Percentiles rank a stretch among this genome's conserved stretches.
Conservation (phyloP, 2,797 vertebrate genomes). For the Siniperca obscura region DNA sequence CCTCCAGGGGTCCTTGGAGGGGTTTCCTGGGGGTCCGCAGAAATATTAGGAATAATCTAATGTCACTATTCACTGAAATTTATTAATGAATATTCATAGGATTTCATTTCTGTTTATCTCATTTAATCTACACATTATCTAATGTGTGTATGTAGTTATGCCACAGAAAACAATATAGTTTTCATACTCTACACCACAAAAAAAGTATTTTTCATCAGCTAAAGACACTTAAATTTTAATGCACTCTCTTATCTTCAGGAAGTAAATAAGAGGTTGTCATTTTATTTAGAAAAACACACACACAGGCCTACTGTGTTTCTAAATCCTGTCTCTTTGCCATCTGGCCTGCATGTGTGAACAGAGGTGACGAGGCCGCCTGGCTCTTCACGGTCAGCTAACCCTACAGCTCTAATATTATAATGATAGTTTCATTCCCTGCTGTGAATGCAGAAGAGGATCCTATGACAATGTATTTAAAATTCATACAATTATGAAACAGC, state of each 20-base stretch:
- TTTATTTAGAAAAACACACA: slow-evolving; percentile 45
- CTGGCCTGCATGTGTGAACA: slow-evolving; percentile 74
- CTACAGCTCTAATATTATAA: slow-evolving; percentile 73
- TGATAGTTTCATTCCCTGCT: slow-evolving; percentile 70
- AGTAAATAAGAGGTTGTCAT: slow-evolving; percentile 25
- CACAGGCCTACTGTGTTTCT: slow-evolving; percentile 46
- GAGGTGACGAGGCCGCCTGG: slow-evolving; percentile 61
- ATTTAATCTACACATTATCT: neutral
- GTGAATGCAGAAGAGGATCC: slow-evolving; percentile 76
- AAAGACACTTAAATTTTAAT: neutral
- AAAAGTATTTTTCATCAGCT: neutral
- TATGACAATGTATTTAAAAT: slow-evolving; percentile 84
- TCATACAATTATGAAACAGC: slow-evolving; percentile 91
- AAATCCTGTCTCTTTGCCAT: slow-evolving; percentile 57
- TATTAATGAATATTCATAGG: slow-evolving; percentile 63
- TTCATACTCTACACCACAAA: neutral
- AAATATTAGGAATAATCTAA: slow-evolving; percentile 57
- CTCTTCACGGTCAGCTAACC: slow-evolving; percentile 72
- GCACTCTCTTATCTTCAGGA: neutral
- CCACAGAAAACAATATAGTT: neutral
- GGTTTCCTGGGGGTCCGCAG: slow-evolving; percentile 16
- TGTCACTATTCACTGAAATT: slow-evolving; percentile 17
- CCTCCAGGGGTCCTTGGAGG: slow-evolving; percentile 46
- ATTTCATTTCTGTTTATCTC: slow-evolving; percentile 17
- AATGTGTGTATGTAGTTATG: neutral